These are phyloP conservation scores for Philereme vetulata DNA, from an alignment of 2,888 invertebrate species.

Conservation along the genomic window DNA sequence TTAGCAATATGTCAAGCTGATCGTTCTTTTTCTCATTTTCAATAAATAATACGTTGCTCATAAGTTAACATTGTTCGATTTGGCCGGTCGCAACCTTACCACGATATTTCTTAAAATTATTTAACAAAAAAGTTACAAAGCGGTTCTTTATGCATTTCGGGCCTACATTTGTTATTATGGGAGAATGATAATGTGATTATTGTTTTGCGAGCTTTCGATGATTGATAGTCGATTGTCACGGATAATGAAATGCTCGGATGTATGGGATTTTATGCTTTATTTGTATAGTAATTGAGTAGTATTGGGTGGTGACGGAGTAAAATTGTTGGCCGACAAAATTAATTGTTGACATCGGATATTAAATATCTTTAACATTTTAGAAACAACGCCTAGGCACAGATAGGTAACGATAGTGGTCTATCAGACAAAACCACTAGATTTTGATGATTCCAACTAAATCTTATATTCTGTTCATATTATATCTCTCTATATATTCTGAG, in stretches of 20 bases:
- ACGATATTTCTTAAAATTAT: conserved; percentile 75
- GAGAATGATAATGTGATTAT: conserved; percentile 83
- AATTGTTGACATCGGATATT: conserved; percentile 26
- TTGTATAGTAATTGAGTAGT: conserved; percentile 35
- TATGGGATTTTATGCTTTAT: conserved; percentile 60
- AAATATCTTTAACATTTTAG: conserved; percentile 9
- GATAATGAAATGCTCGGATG: conserved; percentile 74
- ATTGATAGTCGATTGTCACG: conserved; percentile 79
- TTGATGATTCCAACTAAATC: no score
- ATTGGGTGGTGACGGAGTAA: conserved; percentile 26
- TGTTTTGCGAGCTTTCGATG: conserved; percentile 79
- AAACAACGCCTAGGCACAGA: not conserved
- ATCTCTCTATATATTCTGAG: no score
- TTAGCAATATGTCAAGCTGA: conserved; percentile 80
- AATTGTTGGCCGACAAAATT: conserved; percentile 29
- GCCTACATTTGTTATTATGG: conserved; percentile 79
- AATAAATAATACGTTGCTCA: conserved; percentile 79
- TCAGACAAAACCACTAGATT: no score
- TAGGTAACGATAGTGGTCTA: no score
- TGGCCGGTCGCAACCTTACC: conserved; percentile 65
- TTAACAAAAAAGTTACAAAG: conserved; percentile 68
- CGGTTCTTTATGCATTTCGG: conserved; percentile 79
- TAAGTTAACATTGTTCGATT: conserved; percentile 81
- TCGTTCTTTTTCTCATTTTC: conserved; percentile 72
- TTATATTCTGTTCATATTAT: no score